Base-by-base conservation (phyloP, 2,113 vertebrate genomes). In the Tetrax tetrax region DNA sequence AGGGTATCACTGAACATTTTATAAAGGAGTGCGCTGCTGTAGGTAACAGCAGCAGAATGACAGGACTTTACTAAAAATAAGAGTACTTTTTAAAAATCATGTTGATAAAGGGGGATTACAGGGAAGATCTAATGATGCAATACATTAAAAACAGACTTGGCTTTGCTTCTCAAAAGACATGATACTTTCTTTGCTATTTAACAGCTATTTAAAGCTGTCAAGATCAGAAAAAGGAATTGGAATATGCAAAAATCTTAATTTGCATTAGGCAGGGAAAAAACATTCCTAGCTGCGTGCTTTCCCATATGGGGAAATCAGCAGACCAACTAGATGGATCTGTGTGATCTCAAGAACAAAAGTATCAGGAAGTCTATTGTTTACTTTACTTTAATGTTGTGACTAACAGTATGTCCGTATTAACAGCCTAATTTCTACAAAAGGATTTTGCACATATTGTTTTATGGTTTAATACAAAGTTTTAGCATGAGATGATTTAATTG, bases 341-440 rank as follows among this genome's bases (percentile, higher is more conserved):
- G n/a, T 48, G 66, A 72, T 89, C 80, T 79, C 83, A 87, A 63
- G 74, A 91, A 81, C 20, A 92, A 53, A 87, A 87, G 64, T 61
- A 69, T 27, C 68, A 92, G 54, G n/a, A 91, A 85, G 88, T 65
- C 59, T 83, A 48, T 57, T 87, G 29, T 79, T 95, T 79, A 89
- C 38, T 96, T 93, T 57, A 72, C 84, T 90, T 90, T 75, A 95
- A 95, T 91, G 86, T 96, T 96, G 96, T 97, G 96, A 96, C 89
- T 96, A 96, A 97, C 86, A 63, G 54, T 43, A 76, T 3, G 31
- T 75, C 72, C 63, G 16, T 7, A 81, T 66, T 68, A 95, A 91
- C 75, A 90, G 78, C 77, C 86, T 87, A 25, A 84, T 95, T 97
- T 93, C 93, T 91, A 90, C 78, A 94, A 75, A 63, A 84, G 31